Percentiles rank a stretch among this genome's conserved stretches.
Evolutionary conservation across 2,113 vertebrate species (phyloP).

Genomic region (Campylomormyrus numenius): DNA sequence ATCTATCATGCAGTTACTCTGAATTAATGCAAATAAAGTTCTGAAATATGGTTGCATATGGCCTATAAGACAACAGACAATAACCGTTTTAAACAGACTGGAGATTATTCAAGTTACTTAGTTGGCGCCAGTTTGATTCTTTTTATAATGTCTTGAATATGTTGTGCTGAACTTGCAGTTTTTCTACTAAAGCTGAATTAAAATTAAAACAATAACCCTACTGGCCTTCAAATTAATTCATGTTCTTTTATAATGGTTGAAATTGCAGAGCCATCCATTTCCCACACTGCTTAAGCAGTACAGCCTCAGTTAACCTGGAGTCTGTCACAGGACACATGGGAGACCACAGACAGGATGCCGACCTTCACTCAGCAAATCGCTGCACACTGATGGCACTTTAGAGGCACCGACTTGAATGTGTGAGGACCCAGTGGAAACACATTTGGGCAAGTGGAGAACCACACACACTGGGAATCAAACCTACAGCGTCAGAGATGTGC

Average conservation of each 20-base stretch:
- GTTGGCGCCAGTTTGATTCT: not conserved
- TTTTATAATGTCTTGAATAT: not conserved
- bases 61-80: not conserved
- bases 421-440: not conserved
- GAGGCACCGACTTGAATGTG: not conserved
- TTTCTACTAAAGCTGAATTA: not conserved
- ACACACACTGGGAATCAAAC: not conserved
- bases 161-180: not conserved
- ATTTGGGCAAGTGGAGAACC: not conserved
- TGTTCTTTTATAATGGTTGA: not conserved
- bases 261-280: not conserved
- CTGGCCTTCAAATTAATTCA: not conserved
- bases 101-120: not conserved
- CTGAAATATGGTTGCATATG: not conserved
- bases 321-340: not conserved
- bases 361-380: not conserved
- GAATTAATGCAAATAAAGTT: conserved; percentile 6
- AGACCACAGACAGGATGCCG: not conserved
- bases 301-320: not conserved
- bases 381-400: not conserved
- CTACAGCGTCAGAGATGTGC: not conserved
- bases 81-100: not conserved
- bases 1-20: conserved; percentile 4
- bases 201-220: not conserved
- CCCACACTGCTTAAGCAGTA: not conserved